Conservation (phyloP, 92 coral and sea anemone species). For the Chrysogorgia sp. region DNA sequence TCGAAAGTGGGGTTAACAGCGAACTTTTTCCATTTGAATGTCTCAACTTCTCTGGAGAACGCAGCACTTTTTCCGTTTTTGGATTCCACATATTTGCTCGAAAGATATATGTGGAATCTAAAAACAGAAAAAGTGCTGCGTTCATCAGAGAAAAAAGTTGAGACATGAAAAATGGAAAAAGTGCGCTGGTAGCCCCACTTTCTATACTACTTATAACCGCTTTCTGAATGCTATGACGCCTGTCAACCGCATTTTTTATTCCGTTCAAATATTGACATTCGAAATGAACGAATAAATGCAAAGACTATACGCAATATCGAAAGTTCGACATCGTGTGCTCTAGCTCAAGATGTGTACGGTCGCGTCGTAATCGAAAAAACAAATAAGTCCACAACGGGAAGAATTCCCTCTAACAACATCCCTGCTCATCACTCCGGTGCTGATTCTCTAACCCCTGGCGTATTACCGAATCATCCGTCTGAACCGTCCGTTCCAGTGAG, state of each 20-base stretch:
- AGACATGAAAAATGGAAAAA: too few species aligned
- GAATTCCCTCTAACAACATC: background rate
- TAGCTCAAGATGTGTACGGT: slow-evolving; percentile 44
- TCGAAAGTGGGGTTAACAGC: too few species aligned
- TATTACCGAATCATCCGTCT: background rate
- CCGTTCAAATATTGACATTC: slow-evolving; percentile 53
- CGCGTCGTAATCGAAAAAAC: slow-evolving; percentile 38
- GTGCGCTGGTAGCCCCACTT: too few species aligned
- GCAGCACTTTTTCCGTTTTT: too few species aligned
- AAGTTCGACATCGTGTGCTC: background rate
- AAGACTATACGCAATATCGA: background rate
- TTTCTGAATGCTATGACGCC: slow-evolving; percentile 54
- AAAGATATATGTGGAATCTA: too few species aligned
- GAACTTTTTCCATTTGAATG: too few species aligned
- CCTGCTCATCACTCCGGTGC: background rate
- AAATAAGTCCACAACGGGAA: background rate
- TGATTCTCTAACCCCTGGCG: background rate
- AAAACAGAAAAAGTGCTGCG: too few species aligned
- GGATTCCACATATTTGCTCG: too few species aligned
- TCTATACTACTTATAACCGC: too few species aligned
- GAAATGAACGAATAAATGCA: slow-evolving; percentile 35
- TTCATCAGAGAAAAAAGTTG: too few species aligned
- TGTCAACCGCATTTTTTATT: slow-evolving; percentile 52
- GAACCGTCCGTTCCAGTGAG: too few species aligned
- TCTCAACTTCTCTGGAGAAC: too few species aligned